Evolutionary conservation across 1,140 invertebrate species (phyloP), one percentile per base, ranked within the genome.

Genomic region (Platyura marginata): DNA sequence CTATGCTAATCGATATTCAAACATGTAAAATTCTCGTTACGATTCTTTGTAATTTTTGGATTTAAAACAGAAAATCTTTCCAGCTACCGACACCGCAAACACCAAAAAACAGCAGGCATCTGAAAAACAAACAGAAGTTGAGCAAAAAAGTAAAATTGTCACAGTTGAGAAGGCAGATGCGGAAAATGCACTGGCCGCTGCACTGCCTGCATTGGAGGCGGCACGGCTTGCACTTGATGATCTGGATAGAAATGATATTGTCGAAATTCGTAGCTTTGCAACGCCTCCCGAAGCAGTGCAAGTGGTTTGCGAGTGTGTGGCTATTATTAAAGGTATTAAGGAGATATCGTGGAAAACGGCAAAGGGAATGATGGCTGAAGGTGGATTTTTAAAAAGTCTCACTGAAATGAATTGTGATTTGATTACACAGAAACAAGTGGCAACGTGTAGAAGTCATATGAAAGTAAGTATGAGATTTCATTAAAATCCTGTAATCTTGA

Each of bases 281-380:
- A 89, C 85, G n/a, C 87, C 88, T 0, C 86, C 87, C 0, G 79
- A 87, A 49, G 72, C 83, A 29, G 86, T 92, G 15, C 86, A 90
- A 61, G 68, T 79, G 2, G 77, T 92, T 0, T 86, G 83, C 51
- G 87, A 92, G 57, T 90, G 85, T 51, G 75, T 92, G 19, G 81
- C 81, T 0, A 84, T 91, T 41, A 68, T 92, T 16, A 70, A 76
- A 47, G 82, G 81, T 2, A 67, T 77, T 9, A 85, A 82, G 48
- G 88, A 92, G 38, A 74, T 91, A 1, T 81, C 72, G 32, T 92
- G 88, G 88, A 91, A 91, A 62, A 74, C 75, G 11, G 86, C 84
- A 1, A 89, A 88, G 54, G 81, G 70, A 11, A 82, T 92, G 75
- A 90, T 93, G 86, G 73, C 81, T 1, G 87, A 92, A 57, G 78